Percentiles rank a stretch among this genome's conserved stretches.
Conservation (phyloP, 1,140 invertebrate genomes). For the Drosophila auraria region DNA sequence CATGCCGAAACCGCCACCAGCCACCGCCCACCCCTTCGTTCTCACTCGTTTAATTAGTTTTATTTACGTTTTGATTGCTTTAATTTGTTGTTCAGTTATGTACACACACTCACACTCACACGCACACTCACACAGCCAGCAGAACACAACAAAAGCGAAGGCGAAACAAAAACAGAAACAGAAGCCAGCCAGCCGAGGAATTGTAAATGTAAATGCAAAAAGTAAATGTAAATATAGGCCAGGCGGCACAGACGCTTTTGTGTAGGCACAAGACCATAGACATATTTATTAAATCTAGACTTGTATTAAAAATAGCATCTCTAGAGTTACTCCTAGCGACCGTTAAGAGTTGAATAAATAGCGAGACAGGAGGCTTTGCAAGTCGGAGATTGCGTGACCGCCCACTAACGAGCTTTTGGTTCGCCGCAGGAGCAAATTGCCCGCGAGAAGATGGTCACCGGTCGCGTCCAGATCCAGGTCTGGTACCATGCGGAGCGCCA, state of each 20-base stretch:
- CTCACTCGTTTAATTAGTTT: constrained; percentile 76
- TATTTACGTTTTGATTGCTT: constrained; percentile 78
- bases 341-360: constrained; percentile 21
- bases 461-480: constrained; percentile 93
- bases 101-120: constrained; percentile 41
- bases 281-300: constrained; percentile 22
- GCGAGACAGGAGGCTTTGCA: constrained; percentile 20
- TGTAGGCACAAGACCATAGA: constrained; percentile 38
- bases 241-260: constrained; percentile 30
- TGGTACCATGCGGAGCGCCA: constrained; percentile 93
- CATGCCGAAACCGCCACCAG: constrained; percentile 44
- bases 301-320: constrained; percentile 3
- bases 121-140: constrained; percentile 1
- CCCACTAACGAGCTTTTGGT: constrained; percentile 46
- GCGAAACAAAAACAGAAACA: constrained; percentile 23
- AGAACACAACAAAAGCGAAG: constrained; percentile 31
- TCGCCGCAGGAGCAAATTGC: constrained; percentile 89
- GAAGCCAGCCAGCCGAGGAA: constrained; percentile 29
- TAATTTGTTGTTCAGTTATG: constrained; percentile 76
- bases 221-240: constrained; percentile 37
- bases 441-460: constrained; percentile 90
- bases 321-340: constrained; percentile 20
- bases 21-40: constrained; percentile 33
- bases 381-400: background rate
- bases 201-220: constrained; percentile 58